Base-by-base conservation (phyloP, 2,888 invertebrate species). In the Tuta absoluta region DNA sequence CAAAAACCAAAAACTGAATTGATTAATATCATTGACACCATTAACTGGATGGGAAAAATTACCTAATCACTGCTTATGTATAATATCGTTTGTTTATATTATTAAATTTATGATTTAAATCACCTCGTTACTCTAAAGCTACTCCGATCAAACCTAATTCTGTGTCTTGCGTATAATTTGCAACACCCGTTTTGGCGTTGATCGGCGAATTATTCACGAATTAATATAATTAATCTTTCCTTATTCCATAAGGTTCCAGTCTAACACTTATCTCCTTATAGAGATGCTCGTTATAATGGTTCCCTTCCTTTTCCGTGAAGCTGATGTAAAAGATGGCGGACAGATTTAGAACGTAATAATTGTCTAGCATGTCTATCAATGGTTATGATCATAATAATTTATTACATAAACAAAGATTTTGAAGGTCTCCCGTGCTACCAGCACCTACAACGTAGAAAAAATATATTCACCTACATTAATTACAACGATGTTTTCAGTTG, bases 241-340 rank as follows among this genome's bases (percentile, higher is more conserved):
- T 70, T 71, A 60, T 68, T 51, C 67, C 66, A 67, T 70, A 68
- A 62, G 58, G 19, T 49, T 61, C 67, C 12, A 45, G 66, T 64
- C 67, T 69, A 69, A 68, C 66, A 66, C 69, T 69, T 69, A 69
- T 69, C 53, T 48, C 73, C 71, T 62, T 73, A 68, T 68, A 66
- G 57, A 68, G 66, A 38, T 48, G 59, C 21, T 45, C 21, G 67
- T 69, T 65, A 68, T 63, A 65, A 62, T 56, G 48, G n/a, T 57
- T 33, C 19, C 51, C 62, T 69, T 66, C 70, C 69, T 68, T 66
- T 67, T 65, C 61, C 63, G 63, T 41, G 8, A 23, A 38, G 51
- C 37, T 24, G 33, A 58, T 60, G 28, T 60, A 41, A 59, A 57
- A 33, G 33, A 33, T 57, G 57, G 14, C 23, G 23, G 12, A 49